These are phyloP conservation scores for Pediacus dermestoides DNA, from an alignment of 2,888 invertebrate species.

Conservation along the genomic window DNA sequence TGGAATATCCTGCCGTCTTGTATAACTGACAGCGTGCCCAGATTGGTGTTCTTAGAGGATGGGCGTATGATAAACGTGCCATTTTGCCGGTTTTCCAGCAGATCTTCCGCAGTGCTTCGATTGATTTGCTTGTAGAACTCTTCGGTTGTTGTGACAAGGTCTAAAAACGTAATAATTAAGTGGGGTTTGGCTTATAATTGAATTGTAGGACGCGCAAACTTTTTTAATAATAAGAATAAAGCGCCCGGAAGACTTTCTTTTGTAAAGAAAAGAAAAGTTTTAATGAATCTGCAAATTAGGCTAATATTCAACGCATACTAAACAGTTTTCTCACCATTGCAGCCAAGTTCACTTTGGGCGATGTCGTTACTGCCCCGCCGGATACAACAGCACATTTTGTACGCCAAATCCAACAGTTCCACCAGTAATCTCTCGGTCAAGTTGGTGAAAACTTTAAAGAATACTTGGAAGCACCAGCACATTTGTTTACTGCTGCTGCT, in stretches of 20 bases:
- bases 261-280: conserved; percentile 1
- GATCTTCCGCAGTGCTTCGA: conserved; percentile 53
- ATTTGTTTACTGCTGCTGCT: conserved; percentile 13
- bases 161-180: conserved; percentile 21
- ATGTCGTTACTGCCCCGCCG: conserved; percentile 17
- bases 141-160: conserved; percentile 40
- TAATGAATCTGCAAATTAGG: too few species aligned
- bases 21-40: conserved; percentile 55
- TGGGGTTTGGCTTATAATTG: too few species aligned
- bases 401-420: conserved; percentile 35
- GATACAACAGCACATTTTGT: conserved; percentile 41
- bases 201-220: neutral
- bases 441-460: conserved; percentile 42
- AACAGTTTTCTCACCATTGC: too few species aligned
- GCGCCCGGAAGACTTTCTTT: neutral
- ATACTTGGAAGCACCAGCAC: conserved; percentile 45
- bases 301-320: too few species aligned
- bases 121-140: conserved; percentile 57
- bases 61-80: conserved; percentile 60
- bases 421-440: conserved; percentile 35
- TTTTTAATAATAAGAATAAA: neutral
- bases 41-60: conserved; percentile 49
- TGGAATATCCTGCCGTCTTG: conserved; percentile 56
- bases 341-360: too few species aligned
- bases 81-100: conserved; percentile 56